Evolutionary conservation across 2,113 vertebrate species (phyloP).

Genomic region (Engystomops pustulosus): DNA sequence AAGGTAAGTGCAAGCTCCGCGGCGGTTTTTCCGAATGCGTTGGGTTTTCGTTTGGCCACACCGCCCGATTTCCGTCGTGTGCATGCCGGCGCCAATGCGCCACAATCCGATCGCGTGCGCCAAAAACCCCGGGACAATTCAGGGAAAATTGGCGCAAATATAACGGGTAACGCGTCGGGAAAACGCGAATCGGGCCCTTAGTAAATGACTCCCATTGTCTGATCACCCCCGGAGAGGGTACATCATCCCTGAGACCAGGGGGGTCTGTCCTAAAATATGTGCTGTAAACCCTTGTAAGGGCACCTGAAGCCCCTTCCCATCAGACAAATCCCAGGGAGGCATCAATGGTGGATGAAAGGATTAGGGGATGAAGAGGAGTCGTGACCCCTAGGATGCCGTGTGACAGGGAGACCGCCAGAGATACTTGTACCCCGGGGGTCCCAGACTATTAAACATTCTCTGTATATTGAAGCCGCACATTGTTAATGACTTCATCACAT

Average conservation of each 20-base stretch:
- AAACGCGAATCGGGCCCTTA: too few relatives aligned
- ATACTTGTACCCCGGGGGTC: constrained; percentile 59
- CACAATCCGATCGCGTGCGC: too few relatives aligned
- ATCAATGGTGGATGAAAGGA: not conserved
- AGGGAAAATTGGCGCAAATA: too few relatives aligned
- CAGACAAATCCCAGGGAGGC: not conserved
- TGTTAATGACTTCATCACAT: constrained; percentile 78
- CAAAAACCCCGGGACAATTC: too few relatives aligned
- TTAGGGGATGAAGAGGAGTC: not conserved
- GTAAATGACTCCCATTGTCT: too few relatives aligned
- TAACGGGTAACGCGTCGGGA: too few relatives aligned
- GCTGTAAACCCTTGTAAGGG: not conserved
- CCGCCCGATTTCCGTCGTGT: too few relatives aligned
- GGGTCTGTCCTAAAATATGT: not conserved
- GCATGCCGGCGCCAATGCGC: too few relatives aligned
- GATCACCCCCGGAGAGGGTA: not conserved
- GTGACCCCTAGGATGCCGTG: not conserved
- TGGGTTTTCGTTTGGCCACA: too few relatives aligned
- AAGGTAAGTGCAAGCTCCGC: too few relatives aligned
- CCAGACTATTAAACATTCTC: constrained; percentile 71
- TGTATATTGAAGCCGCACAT: constrained; percentile 66
- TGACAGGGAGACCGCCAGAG: not conserved
- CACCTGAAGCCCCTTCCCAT: constrained; percentile 26
- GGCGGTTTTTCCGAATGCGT: too few relatives aligned
- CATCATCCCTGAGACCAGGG: not conserved